phyloP scores from a whole-genome alignment of 1,140 invertebrate species.

The Drosophila biarmipes region DNA sequence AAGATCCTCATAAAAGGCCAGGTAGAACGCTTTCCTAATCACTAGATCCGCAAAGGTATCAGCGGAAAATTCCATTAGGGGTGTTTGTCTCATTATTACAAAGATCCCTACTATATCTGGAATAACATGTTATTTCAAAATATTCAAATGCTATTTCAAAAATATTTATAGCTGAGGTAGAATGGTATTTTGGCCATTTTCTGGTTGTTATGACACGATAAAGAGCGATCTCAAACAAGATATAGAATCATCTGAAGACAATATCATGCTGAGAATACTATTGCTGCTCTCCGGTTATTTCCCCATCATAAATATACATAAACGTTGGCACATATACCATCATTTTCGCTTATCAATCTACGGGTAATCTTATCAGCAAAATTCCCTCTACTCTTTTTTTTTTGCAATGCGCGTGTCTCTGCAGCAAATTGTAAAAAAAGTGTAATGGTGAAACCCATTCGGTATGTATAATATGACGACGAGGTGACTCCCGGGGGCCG shows the following conservation, averaged over 20 bases:
- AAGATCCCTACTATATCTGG: background rate
- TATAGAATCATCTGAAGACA: conserved; percentile 7
- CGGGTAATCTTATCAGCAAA: conserved; percentile 35
- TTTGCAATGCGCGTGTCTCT: conserved; percentile 32
- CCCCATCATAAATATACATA: conserved; percentile 24
- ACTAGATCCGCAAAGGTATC: background rate
- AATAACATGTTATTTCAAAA: conserved; percentile 30
- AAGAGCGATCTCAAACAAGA: background rate
- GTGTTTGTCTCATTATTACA: conserved; percentile 5
- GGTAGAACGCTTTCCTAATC: conserved; percentile 9
- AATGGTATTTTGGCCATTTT: background rate
- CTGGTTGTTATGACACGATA: too few species aligned
- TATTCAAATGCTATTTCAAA: background rate
- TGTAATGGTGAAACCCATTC: conserved; percentile 46
- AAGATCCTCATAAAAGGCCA: conserved; percentile 19
- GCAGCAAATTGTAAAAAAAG: conserved; percentile 31
- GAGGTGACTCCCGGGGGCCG: conserved; percentile 15
- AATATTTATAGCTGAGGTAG: background rate
- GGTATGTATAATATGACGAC: conserved; percentile 35
- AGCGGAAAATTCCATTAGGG: conserved; percentile 29
- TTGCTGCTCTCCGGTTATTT: conserved; percentile 10
- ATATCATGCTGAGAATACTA: conserved; percentile 3
- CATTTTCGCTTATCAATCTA: conserved; percentile 39
- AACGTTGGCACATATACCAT: conserved; percentile 6
- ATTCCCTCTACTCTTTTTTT: conserved; percentile 13